Evolutionary conservation across 1,140 invertebrate species (phyloP).

Genomic region (Aleiodes sp.): DNA sequence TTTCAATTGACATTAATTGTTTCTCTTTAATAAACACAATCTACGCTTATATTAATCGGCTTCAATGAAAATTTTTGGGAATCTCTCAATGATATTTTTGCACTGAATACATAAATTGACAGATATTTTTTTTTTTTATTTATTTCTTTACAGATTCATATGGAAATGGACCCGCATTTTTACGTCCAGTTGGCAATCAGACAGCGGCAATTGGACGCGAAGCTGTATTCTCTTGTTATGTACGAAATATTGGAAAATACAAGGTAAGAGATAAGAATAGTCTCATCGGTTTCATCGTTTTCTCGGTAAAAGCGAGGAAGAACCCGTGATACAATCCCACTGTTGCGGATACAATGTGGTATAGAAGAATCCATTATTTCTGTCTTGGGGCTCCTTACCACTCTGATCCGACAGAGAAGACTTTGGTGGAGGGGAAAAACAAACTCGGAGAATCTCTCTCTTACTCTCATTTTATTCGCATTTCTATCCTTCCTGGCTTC

Average conservation of each 20-base stretch:
- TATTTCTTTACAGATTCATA: constrained; percentile 31
- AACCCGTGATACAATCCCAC: not conserved
- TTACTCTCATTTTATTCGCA: not conserved
- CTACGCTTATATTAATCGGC: too few relatives aligned
- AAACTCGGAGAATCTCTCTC: constrained; percentile 15
- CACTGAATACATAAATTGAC: too few relatives aligned
- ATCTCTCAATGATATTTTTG: too few relatives aligned
- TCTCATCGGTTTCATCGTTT: constrained; percentile 28
- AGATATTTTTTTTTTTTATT: constrained; percentile 14
- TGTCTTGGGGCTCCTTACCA: constrained; percentile 16
- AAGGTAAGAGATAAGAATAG: constrained; percentile 70
- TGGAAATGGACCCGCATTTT: constrained; percentile 73
- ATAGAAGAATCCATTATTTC: constrained; percentile 31
- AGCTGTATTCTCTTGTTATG: constrained; percentile 79
- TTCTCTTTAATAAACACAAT: too few relatives aligned
- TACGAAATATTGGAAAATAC: constrained; percentile 81
- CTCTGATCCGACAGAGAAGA: constrained; percentile 14
- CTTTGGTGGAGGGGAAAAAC: constrained; percentile 15
- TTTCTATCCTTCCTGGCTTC: too few relatives aligned
- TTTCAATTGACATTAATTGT: too few relatives aligned
- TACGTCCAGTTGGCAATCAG: constrained; percentile 78
- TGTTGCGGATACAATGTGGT: not conserved
- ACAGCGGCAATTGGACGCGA: constrained; percentile 82
- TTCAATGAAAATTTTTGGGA: too few relatives aligned
- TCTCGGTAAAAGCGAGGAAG: constrained; percentile 18